Conservation (phyloP, 2,888 invertebrate genomes). For the Watsonalla cultraria region DNA sequence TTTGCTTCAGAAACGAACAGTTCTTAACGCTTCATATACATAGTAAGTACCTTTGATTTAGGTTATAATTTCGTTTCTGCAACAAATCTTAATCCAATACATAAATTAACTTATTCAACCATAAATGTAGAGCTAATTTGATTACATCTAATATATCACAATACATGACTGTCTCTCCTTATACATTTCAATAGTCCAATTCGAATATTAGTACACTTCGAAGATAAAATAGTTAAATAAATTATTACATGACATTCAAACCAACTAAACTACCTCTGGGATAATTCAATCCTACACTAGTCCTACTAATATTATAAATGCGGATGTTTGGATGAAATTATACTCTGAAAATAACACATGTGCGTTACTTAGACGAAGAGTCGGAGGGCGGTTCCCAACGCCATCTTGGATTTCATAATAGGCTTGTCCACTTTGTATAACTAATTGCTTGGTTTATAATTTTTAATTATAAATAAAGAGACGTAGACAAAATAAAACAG, state of each 20-base stretch:
- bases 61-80: conserved; percentile 8
- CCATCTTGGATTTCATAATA: no score
- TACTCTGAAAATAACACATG: no score
- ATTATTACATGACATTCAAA: conserved; percentile 2
- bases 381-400: no score
- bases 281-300: no score
- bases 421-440: no score
- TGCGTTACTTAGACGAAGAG: no score
- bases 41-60: background rate
- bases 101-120: conserved; percentile 20
- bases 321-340: no score
- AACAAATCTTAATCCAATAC: conserved; percentile 18
- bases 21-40: background rate
- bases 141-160: conserved; percentile 65
- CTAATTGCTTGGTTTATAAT: no score
- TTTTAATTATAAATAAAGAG: no score
- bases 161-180: conserved; percentile 55
- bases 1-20: conserved; percentile 29
- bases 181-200: conserved; percentile 3
- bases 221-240: conserved; percentile 1
- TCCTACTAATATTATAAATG: no score
- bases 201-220: background rate
- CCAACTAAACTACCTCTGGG: no score
- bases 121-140: conserved; percentile 28
- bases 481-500: no score